Evolutionary conservation across 2,888 invertebrate genomes (phyloP), one percentile per base, ranked within the genome.

Genomic region (Diaphora mendica): DNA sequence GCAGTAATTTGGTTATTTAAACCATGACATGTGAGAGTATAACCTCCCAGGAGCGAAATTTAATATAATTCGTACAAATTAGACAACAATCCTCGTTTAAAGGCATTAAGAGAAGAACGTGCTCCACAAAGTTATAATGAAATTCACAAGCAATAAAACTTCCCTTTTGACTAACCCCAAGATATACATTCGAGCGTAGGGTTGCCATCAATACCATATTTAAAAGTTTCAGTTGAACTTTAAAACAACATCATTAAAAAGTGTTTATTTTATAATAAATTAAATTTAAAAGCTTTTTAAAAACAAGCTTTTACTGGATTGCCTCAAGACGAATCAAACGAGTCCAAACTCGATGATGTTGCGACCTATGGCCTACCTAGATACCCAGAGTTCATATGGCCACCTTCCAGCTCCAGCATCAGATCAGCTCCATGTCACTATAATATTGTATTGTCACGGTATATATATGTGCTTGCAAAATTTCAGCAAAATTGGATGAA

Each of bases 61-160:
- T 87, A 86, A 88, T 91, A 91, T 92, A 94, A 92, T 91, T 91
- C 91, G 87, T 91, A 93, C 92, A 95, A 94, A 94, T 94, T 92
- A 94, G 92, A 93, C 93, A 93, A 94, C 94, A 94, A 94, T 94
- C 91, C 93, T 89, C 91, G 89, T 93, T 94, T 92, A 91, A 93
- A 93, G 92, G 91, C 93, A 92, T 93, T 93, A 92, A 93, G 91
- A 88, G 90, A 86, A 87, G 89, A 86, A 91, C 88, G 91, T 89
- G 91, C 90, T 88, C 87, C 88, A 90, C 91, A 90, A 95, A 95
- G 92, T 95, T 95, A 95, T 95, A 95, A 95, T 95, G 94, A 95
- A 95, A 95, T 95, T 95, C 95, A 94, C 93, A 90, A 95, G 94
- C 95, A 95, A 95, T 95, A 94, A 95, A 95, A 95, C 94, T 95